phyloP scores from a whole-genome alignment of 2,113 vertebrate species.

The Sphaerodactylus townsendi region DNA sequence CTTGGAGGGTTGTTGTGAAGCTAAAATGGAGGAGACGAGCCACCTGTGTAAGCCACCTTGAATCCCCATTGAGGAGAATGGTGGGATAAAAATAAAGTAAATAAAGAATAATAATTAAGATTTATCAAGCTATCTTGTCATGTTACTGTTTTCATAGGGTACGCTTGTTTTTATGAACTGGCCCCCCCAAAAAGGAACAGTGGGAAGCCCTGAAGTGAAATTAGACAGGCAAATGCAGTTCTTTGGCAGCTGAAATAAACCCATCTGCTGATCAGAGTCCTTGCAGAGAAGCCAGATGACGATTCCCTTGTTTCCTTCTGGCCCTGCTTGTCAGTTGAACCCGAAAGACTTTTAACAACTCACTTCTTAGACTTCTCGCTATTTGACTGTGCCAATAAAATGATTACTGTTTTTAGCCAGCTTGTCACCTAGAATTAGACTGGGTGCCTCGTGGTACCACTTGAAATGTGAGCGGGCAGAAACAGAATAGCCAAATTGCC shows the following conservation, averaged over 20 bases:
- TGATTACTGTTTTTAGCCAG: not conserved
- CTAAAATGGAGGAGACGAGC: too few relatives aligned
- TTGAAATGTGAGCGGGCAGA: slow-evolving; percentile 24
- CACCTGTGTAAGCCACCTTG: too few relatives aligned
- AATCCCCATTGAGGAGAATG: too few relatives aligned
- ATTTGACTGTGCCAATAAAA: not conserved
- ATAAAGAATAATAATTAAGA: too few relatives aligned
- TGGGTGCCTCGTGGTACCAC: not conserved
- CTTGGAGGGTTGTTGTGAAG: too few relatives aligned
- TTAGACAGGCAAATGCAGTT: not conserved
- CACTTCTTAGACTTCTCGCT: slow-evolving; percentile 19
- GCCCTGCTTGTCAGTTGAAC: slow-evolving; percentile 9
- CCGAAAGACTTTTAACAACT: slow-evolving; percentile 13
- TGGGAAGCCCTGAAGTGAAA: too few relatives aligned
- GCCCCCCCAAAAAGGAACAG: too few relatives aligned
- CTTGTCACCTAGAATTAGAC: slow-evolving; percentile 1
- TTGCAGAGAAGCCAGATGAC: not conserved
- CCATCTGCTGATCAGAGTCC: not conserved
- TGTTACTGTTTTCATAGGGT: not conserved
- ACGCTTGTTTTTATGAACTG: not conserved
- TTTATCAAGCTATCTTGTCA: not conserved
- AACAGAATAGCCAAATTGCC: slow-evolving; percentile 36
- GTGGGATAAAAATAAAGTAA: too few relatives aligned
- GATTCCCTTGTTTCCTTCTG: not conserved
- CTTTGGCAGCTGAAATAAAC: not conserved